Percentiles rank a stretch among this genome's conserved stretches.
phyloP scores from a whole-genome alignment of 2,888 invertebrate genomes.

The Amblyjoppa proteus region DNA sequence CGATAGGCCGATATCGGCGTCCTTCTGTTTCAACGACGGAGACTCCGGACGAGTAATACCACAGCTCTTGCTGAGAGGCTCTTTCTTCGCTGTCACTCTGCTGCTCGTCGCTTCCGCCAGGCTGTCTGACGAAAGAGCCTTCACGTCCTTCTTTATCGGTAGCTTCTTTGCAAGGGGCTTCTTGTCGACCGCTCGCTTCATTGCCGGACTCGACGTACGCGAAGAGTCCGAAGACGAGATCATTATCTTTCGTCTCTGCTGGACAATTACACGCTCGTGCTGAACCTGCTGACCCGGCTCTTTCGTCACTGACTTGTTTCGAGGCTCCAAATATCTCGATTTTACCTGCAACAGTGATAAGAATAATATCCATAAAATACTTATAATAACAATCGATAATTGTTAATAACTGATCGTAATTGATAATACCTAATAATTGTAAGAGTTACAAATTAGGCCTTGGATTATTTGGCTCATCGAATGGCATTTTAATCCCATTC shows the following conservation, averaged over 20 bases:
- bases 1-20: constrained; percentile 80
- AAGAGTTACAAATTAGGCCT: neutral
- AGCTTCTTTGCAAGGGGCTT: constrained; percentile 80
- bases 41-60: constrained; percentile 84
- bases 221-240: constrained; percentile 89
- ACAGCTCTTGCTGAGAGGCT: constrained; percentile 80
- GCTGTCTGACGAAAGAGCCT: constrained; percentile 86
- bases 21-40: constrained; percentile 81
- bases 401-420: no score
- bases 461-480: neutral
- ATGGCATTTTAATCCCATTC: neutral
- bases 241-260: constrained; percentile 85
- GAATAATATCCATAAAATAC: neutral
- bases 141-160: constrained; percentile 81
- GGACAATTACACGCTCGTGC: constrained; percentile 80
- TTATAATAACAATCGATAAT: neutral
- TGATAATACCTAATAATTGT: no score
- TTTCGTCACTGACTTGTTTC: constrained; percentile 79
- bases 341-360: constrained; percentile 83
- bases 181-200: constrained; percentile 84
- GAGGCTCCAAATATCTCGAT: constrained; percentile 89
- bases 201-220: constrained; percentile 89
- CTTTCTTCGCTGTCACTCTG: constrained; percentile 75
- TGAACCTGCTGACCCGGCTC: constrained; percentile 71
- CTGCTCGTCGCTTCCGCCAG: constrained; percentile 83